Evolutionary conservation across 2,888 invertebrate genomes (phyloP).

Genomic region (Aquatica leii): DNA sequence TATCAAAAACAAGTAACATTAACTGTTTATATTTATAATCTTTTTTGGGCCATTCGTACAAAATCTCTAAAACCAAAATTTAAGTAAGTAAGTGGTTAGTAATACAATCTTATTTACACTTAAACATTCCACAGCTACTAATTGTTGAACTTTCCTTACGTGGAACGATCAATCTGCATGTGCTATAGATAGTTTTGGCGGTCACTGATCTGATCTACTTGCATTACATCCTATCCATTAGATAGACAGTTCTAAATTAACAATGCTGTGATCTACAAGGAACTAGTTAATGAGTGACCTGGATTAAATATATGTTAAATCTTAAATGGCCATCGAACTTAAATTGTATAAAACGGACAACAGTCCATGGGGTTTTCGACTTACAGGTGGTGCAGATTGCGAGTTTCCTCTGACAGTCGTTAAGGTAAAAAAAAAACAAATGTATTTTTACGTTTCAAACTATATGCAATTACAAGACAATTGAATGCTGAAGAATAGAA

Average conservation of each 20-base stretch:
- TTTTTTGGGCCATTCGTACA: no score
- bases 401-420: slow-evolving; percentile 77
- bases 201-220: slow-evolving; percentile 42
- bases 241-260: slow-evolving; percentile 48
- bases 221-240: slow-evolving; percentile 45
- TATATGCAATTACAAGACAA: no score
- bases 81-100: no score
- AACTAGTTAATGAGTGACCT: slow-evolving; percentile 44
- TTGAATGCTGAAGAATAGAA: no score
- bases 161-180: slow-evolving; percentile 13
- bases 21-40: no score
- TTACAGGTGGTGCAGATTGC: slow-evolving; percentile 78
- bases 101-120: no score
- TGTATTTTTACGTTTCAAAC: background rate
- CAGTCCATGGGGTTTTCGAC: slow-evolving; percentile 80
- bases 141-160: slow-evolving; percentile 15
- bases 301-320: slow-evolving; percentile 39
- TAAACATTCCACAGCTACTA: background rate
- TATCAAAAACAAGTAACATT: no score
- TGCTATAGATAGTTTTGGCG: slow-evolving; percentile 40
- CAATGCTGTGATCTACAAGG: slow-evolving; percentile 43
- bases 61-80: no score
- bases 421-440: slow-evolving; percentile 67
- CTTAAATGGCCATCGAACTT: slow-evolving; percentile 73
- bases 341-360: slow-evolving; percentile 69